Evolutionary conservation across 53 echinoderm and acorn worm genomes (phyloP), one percentile per base, ranked within the genome.

Genomic region (Temnopleurus reevesii): DNA sequence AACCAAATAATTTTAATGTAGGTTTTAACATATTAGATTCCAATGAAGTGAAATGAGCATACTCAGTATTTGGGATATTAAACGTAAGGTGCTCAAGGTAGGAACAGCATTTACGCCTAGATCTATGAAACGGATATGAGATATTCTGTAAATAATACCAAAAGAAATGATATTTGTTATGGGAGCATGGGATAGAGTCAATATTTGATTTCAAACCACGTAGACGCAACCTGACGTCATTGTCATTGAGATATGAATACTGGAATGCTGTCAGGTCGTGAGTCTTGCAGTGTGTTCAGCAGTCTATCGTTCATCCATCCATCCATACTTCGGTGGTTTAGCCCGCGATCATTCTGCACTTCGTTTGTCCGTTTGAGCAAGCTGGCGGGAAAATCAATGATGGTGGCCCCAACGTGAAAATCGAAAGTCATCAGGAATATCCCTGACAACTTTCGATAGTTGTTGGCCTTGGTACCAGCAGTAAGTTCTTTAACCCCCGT

Each of bases 401-500:
- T 23, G 15, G 53, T 51, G 43, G 25, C 45, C 24, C n/a, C 45
- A 21, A 24, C 44, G 10, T 19, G 44, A 43, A n/a, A 76, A 76
- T 44, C 24, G 76, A 76, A 76, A 76, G 76, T 45, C 76, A 76
- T 76, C 76, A 76, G 76, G 45, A 76, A 9, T 44, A 31, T 45
- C 17, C 81, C 81, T 46, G 81, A 81, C 47, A 81, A 51, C 76
- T 45, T 76, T 76, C 53, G 29, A 81, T 10, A 29, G 31, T 57
- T 83, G 35, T 83, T 57, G 84, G 55, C 28, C 84, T 55, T 34
- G 19, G 84, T 56, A 36, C 84, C 84, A 36, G 43, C 58, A 56
- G 84, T 83, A 83, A 83, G 84, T 83, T 83, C 18, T 27, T 57
- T 41, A 49, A 56, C 31, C 81, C n/a, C 84, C 84, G 84, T 57